Evolutionary conservation across 2,113 vertebrate genomes (phyloP).

Genomic region (Pituophis catenifer): DNA sequence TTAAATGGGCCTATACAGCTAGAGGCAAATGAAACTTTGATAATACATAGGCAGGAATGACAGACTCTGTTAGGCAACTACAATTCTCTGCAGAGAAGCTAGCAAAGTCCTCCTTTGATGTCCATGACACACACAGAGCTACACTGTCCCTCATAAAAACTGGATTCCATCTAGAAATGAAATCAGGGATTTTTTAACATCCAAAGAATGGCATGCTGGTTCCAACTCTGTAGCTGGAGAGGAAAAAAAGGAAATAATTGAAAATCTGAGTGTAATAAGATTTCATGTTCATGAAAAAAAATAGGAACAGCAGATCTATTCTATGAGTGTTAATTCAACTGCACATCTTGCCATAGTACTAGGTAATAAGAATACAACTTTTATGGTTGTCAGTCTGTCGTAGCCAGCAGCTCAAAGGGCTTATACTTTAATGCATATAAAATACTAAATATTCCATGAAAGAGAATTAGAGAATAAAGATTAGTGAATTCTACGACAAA

Average conservation of each 20-base stretch:
- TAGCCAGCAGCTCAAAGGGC: not conserved
- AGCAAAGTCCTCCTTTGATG: not conserved
- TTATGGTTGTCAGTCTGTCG: not conserved
- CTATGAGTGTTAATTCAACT: not conserved
- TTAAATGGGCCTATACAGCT: not conserved
- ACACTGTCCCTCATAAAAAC: not conserved
- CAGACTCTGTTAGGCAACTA: not conserved
- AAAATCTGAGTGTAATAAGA: not conserved
- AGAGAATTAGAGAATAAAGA: not conserved
- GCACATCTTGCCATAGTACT: not conserved
- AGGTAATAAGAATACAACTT: not conserved
- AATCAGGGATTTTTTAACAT: not conserved
- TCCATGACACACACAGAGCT: not conserved
- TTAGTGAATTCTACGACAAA: not conserved
- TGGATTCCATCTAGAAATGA: not conserved
- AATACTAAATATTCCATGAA: not conserved
- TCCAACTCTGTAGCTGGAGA: not conserved
- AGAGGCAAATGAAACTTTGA: not conserved
- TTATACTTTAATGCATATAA: not conserved
- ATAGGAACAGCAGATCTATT: not conserved
- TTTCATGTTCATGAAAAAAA: not conserved
- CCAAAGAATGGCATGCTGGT: not conserved
- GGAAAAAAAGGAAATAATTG: not conserved
- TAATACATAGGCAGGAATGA: not conserved
- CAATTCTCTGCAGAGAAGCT: not conserved